phyloP scores from a whole-genome alignment of 2,888 invertebrate species.

The Pocota personata region DNA sequence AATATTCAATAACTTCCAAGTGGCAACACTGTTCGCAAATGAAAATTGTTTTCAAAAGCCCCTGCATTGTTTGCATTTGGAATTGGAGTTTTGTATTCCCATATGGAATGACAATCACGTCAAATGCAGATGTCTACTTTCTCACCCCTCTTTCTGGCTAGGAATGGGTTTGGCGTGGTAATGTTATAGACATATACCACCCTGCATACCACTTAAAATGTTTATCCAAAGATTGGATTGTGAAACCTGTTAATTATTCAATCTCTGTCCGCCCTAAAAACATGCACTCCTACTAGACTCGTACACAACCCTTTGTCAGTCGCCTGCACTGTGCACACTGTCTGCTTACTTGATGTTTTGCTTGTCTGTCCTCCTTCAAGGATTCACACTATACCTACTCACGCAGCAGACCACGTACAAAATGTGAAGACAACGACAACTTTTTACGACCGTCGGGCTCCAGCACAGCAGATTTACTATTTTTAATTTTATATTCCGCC shows the following conservation, averaged over 20 bases:
- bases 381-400: conserved; percentile 15
- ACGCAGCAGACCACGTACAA: conserved; percentile 24
- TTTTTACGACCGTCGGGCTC: conserved; percentile 39
- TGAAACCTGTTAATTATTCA: conserved; percentile 64
- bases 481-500: conserved; percentile 60
- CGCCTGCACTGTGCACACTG: conserved; percentile 13
- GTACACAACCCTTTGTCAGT: conserved; percentile 19
- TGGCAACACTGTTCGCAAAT: neutral
- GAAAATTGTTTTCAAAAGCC: conserved; percentile 15
- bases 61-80: conserved; percentile 36
- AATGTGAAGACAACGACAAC: neutral
- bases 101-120: conserved; percentile 44
- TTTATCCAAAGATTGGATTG: conserved; percentile 36
- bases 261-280: conserved; percentile 28
- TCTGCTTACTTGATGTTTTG: conserved; percentile 35
- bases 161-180: neutral
- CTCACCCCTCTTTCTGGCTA: neutral
- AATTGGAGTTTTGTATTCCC: conserved; percentile 36
- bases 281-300: conserved; percentile 15
- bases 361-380: conserved; percentile 37
- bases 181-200: neutral
- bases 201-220: conserved; percentile 12
- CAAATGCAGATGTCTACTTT: conserved; percentile 19
- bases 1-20: neutral
- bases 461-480: conserved; percentile 27